Evolutionary conservation across 2,113 vertebrate genomes (phyloP), one percentile per base, ranked within the genome.

Genomic region (Romanogobio albipinnatus): DNA sequence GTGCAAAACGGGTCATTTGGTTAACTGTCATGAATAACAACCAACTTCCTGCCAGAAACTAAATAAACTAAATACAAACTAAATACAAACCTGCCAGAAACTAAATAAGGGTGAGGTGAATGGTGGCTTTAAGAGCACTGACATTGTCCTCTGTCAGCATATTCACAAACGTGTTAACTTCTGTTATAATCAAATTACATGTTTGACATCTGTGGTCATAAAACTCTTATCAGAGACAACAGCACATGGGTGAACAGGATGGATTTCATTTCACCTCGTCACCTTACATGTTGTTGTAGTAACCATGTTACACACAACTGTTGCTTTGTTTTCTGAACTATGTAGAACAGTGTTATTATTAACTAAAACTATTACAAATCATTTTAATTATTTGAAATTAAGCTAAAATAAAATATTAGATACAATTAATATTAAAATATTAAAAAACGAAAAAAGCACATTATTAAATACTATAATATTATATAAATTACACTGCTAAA

Each of bases 1-100:
- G 58, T 83, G 79, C 51, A 62, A 83, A 29, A 24, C 19, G 6
- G 4, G 22, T 36, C 26, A 76, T 87, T 87, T n/a, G n/a, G 83
- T 11, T 74, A 85, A 85, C 14, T 1, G 5, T 3, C 3, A 51
- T 22, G 6, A 79, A 43, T 24, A 56, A 19, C 13, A 75, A 45
- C 15, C 29, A 36, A n/a, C 64, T 43, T 73, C 66, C 75, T n/a
- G 43, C 59, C 51, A 66, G 36, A 84, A 56, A 79, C 66, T 17
- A 3, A 26, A 5, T 17, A 47, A 56, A n/a, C n/a, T n/a, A n/a
- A n/a, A n/a, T n/a, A n/a, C n/a, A n/a, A n/a, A n/a, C n/a, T n/a
- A n/a, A n/a, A n/a, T n/a, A n/a, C 53, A 56, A 86, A 83, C 45
- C 17, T n/a, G 43, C 59, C 51, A 66, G 36, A 84, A 56, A 79